phyloP scores from a whole-genome alignment of 2,797 vertebrate species.

The Malurus leucopterus region DNA sequence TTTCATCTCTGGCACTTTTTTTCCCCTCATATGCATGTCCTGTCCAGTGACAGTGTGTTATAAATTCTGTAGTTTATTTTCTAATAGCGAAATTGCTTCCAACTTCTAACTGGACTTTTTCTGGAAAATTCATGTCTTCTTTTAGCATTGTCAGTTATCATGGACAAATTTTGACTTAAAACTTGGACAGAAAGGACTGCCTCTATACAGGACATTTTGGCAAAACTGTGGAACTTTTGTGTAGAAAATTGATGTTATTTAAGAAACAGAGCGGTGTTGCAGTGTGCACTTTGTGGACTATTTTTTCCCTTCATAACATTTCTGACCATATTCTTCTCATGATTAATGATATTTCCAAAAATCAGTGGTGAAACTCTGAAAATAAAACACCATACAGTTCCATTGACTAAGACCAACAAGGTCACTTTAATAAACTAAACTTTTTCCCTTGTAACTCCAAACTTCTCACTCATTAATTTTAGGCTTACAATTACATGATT shows the following conservation, averaged over 20 bases:
- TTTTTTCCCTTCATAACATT: neutral
- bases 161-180: neutral
- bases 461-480: neutral
- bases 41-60: conserved; percentile 28
- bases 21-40: neutral
- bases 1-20: neutral
- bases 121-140: neutral
- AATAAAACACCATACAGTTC: neutral
- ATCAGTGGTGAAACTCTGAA: neutral
- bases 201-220: neutral
- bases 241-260: neutral
- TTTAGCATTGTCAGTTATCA: neutral
- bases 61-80: conserved; percentile 48
- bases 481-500: neutral
- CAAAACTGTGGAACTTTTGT: neutral
- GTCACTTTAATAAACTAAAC: no score
- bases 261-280: neutral
- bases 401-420: no score
- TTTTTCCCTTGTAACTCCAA: no score
- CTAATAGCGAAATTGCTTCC: conserved; percentile 42
- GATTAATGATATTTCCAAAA: neutral
- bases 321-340: neutral
- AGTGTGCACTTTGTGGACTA: neutral
- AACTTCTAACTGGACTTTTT: conserved; percentile 34
- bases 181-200: neutral